Conservation (phyloP, 2,113 vertebrate species). For the Salvator merianae region DNA sequence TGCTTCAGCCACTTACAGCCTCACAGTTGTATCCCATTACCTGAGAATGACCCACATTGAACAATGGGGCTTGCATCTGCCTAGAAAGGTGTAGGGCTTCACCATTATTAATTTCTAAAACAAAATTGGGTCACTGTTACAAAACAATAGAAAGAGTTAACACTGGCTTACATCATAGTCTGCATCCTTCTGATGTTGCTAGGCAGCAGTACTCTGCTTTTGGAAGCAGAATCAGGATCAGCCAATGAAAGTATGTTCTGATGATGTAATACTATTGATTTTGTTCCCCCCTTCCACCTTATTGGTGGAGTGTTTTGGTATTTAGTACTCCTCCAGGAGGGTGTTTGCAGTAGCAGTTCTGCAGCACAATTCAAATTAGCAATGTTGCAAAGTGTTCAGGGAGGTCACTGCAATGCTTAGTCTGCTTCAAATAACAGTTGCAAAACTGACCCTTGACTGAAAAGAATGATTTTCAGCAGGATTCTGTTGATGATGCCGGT, state of each 20-base stretch:
- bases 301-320: not conserved
- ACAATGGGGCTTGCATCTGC: too few species aligned
- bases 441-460: not conserved
- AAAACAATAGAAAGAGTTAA: not conserved
- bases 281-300: not conserved
- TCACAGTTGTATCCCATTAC: too few species aligned
- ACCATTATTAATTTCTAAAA: not conserved
- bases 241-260: slow-evolving; percentile 8
- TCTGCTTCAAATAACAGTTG: not conserved
- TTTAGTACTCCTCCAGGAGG: not conserved
- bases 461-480: not conserved
- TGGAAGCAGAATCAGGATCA: not conserved
- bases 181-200: slow-evolving; percentile 10
- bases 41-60: too few species aligned
- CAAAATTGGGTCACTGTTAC: slow-evolving; percentile 18
- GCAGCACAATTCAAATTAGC: not conserved
- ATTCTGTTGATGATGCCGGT: not conserved
- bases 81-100: too few species aligned
- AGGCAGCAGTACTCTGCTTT: not conserved
- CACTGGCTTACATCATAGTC: not conserved
- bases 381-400: not conserved
- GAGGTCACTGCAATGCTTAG: not conserved
- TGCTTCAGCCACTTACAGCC: too few species aligned
- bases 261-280: slow-evolving; percentile 2
- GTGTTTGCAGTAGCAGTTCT: not conserved